phyloP scores from a whole-genome alignment of 1,140 invertebrate genomes.

The Drosophila pseudoobscura region DNA sequence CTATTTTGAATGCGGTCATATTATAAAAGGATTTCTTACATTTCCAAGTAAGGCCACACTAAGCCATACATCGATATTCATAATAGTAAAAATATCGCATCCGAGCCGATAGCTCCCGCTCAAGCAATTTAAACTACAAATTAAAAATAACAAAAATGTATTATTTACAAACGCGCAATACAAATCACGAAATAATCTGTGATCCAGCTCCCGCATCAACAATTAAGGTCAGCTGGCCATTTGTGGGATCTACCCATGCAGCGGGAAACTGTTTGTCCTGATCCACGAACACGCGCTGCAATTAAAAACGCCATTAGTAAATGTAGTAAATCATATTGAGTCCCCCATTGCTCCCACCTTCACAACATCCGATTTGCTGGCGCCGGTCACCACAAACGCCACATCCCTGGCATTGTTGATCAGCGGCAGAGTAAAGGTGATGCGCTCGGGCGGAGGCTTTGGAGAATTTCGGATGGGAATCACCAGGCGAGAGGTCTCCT shows the following conservation, averaged over 20 bases:
- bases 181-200: slow-evolving; percentile 7
- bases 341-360: slow-evolving; percentile 84
- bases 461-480: slow-evolving; percentile 96
- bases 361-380: slow-evolving; percentile 94
- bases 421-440: slow-evolving; percentile 96
- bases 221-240: slow-evolving; percentile 56
- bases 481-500: slow-evolving; percentile 89
- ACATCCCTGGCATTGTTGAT: slow-evolving; percentile 94
- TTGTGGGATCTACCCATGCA: slow-evolving; percentile 56
- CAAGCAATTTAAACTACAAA: background rate
- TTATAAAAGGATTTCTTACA: slow-evolving; percentile 5
- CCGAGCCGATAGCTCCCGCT: background rate
- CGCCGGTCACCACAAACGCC: slow-evolving; percentile 93
- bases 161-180: slow-evolving; percentile 27
- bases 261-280: slow-evolving; percentile 52
- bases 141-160: background rate
- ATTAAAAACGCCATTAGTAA: slow-evolving; percentile 1
- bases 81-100: no score
- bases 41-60: slow-evolving; percentile 9
- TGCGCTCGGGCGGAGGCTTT: slow-evolving; percentile 95
- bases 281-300: slow-evolving; percentile 52
- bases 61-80: slow-evolving; percentile 10
- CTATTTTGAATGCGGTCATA: slow-evolving; percentile 22
- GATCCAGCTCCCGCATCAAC: slow-evolving; percentile 43
- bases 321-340: background rate